A percentile compares a stretch with the other conserved stretches of the same genome.
These are phyloP conservation scores for Corvus hawaiiensis DNA, from an alignment of 2,113 vertebrate genomes.

Conservation along the genomic window DNA sequence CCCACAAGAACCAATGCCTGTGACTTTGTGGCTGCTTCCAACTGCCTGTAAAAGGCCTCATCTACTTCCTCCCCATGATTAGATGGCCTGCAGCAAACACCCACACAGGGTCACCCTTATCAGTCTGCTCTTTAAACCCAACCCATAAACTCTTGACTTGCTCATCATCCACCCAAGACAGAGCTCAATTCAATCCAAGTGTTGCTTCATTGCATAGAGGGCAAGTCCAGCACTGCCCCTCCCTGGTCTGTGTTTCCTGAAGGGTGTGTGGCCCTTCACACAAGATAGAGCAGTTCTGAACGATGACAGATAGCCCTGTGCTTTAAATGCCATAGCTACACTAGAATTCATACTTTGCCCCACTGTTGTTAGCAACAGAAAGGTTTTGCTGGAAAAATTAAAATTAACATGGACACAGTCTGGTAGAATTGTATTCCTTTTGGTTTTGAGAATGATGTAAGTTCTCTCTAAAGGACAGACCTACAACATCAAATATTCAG, in stretches of 20 bases:
- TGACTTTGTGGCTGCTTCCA: neutral
- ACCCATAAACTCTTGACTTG: neutral
- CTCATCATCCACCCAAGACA: neutral
- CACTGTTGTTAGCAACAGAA: conserved; percentile 44
- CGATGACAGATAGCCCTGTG: neutral
- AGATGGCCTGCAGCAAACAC: neutral
- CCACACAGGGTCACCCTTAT: neutral
- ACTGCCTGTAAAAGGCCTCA: neutral
- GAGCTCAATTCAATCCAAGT: neutral
- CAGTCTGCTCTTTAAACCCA: neutral
- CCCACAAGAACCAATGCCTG: neutral
- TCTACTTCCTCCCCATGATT: neutral
- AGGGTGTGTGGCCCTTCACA: neutral
- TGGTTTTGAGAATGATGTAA: neutral
- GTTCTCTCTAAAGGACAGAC: neutral
- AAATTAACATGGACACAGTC: neutral
- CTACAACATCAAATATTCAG: neutral
- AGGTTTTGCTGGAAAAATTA: neutral
- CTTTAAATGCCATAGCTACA: neutral
- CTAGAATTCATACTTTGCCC: neutral
- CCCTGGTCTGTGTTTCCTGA: neutral
- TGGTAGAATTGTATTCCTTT: neutral
- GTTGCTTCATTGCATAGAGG: rapidly evolving
- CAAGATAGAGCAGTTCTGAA: neutral
- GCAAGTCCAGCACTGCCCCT: neutral